Evolutionary conservation across 2,888 invertebrate genomes (phyloP), one percentile per base, ranked within the genome.

Genomic region (Allacma fusca): DNA sequence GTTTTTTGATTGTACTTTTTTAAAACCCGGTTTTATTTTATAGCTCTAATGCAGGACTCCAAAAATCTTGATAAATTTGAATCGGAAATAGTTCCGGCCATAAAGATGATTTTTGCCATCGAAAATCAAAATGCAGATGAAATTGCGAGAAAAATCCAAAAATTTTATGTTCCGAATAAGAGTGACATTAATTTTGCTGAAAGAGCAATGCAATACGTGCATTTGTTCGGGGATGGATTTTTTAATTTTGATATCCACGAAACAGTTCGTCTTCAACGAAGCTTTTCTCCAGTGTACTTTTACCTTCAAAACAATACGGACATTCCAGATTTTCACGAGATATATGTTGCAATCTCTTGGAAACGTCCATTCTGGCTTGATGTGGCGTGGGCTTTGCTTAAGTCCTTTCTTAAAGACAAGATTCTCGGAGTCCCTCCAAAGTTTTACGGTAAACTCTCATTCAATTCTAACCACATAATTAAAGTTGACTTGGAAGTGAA

Each of bases 161-260:
- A 69, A 21, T 69, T 69, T 19, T 69, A 69, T 40, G 28, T 69
- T 9, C 69, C 69, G 2, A 13, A n/a, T n/a, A 9, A n/a, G 12
- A 59, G 19, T 7, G 29, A 65, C 5, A n/a, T 65, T 65, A 65
- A 19, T 67, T 21, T 19, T 1, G 67, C 26, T 1, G n/a, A 67
- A 2, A 67, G 29, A 5, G 1, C 29, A 19, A 1, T 1, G 67
- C 9, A 28, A 2, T 67, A 67, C 29, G 21, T 7, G 29, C 16
- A 29, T 4, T 4, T 67, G 19, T 29, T 67, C 7, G 67, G 29
- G 1, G 67, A 67, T 34, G 67, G 28, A 28, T 67, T 29, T 26
- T 67, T 67, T 29, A 34, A 21, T n/a, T 67, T 29, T 34, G 67
- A 67, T 21, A 67, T 67, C n/a, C 67, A 29, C 9, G 67, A 67